A percentile compares a stretch with the other conserved stretches of the same genome.
Conservation (phyloP, 2,797 vertebrate genomes). For the Notamacropus eugenii region DNA sequence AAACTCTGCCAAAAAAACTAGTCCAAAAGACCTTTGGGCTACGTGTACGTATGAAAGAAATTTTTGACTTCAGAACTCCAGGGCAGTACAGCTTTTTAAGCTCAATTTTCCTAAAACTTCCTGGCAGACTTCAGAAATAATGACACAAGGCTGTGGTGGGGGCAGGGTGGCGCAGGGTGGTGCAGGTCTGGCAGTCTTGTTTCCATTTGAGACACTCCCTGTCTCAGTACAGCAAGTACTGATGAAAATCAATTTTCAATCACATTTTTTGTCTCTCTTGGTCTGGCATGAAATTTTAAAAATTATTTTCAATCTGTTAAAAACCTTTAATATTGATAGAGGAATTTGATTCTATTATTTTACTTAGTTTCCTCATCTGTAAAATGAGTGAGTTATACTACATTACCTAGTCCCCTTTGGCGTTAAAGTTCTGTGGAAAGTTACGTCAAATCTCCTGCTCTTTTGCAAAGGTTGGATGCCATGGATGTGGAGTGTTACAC, state of each 20-base stretch:
- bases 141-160: background rate
- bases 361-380: conserved; percentile 15
- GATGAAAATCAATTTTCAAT: conserved; percentile 34
- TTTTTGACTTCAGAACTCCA: conserved; percentile 33
- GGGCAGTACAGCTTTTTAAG: conserved; percentile 17
- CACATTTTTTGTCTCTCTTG: background rate
- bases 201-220: conserved; percentile 55
- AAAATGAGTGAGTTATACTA: background rate
- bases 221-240: conserved; percentile 61
- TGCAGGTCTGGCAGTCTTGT: conserved; percentile 38
- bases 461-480: background rate
- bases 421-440: background rate
- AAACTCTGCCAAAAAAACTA: conserved; percentile 58
- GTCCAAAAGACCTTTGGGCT: conserved; percentile 68
- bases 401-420: background rate
- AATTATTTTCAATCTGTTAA: background rate
- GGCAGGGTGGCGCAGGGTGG: conserved; percentile 49
- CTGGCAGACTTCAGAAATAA: conserved; percentile 43
- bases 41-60: conserved; percentile 24
- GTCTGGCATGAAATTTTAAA: conserved; percentile 20
- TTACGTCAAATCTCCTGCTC: background rate
- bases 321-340: conserved; percentile 10
- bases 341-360: conserved; percentile 7
- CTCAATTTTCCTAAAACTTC: conserved; percentile 14
- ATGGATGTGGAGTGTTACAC: background rate